phyloP scores from a whole-genome alignment of 2,888 invertebrate species.

The Clusia tigrina region DNA sequence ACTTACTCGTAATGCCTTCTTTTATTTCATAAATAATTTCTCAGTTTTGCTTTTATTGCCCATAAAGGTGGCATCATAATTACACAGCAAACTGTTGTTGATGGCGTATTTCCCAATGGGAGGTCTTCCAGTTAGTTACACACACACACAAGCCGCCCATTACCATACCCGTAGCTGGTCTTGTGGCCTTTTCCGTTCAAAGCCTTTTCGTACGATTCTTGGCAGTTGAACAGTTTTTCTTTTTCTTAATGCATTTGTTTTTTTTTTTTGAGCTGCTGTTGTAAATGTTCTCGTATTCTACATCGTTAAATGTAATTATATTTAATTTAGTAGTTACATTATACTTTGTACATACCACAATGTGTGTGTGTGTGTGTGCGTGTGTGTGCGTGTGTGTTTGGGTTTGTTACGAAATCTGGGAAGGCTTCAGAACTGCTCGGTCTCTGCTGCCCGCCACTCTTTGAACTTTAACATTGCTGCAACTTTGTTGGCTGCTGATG shows the following conservation, averaged over 20 bases:
- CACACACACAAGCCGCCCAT: not conserved
- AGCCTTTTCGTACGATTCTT: too few species aligned
- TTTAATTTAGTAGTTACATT: constrained; percentile 11
- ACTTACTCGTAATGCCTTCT: too few species aligned
- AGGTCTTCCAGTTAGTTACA: constrained; percentile 1
- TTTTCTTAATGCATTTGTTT: not conserved
- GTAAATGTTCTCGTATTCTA: not conserved
- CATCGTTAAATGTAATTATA: constrained; percentile 9
- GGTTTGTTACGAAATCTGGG: not conserved
- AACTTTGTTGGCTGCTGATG: not conserved
- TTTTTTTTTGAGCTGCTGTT: not conserved
- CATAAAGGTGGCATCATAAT: constrained; percentile 8
- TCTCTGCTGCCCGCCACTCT: not conserved
- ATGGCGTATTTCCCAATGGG: constrained; percentile 5
- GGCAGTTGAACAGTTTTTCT: not conserved
- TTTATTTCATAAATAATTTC: not conserved
- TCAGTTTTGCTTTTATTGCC: not conserved
- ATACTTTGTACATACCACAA: not conserved
- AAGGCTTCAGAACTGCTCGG: not conserved
- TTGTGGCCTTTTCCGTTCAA: not conserved
- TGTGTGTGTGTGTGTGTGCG: not conserved
- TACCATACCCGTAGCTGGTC: not conserved
- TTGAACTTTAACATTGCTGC: constrained; percentile 5
- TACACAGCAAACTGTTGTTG: not conserved
- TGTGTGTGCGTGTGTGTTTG: not conserved